Evolutionary conservation across 1,140 invertebrate genomes (phyloP).

Genomic region (Sitobion miscanthi): DNA sequence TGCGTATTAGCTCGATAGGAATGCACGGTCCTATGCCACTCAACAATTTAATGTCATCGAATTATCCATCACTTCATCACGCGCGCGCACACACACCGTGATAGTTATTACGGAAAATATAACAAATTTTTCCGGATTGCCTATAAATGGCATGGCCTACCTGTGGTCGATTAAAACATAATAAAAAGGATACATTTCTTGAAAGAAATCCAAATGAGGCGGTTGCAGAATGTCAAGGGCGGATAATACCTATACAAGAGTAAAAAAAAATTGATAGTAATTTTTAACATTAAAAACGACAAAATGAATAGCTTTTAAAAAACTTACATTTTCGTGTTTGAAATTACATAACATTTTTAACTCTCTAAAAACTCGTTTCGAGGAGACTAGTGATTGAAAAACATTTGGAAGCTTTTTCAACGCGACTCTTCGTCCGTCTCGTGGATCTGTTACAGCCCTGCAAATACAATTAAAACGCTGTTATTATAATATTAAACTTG

Average conservation of each 20-base stretch:
- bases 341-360: slow-evolving; percentile 99
- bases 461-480: slow-evolving; percentile 63
- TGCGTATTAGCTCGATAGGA: slow-evolving; percentile 50
- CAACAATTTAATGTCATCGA: slow-evolving; percentile 27
- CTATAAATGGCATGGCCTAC: neutral
- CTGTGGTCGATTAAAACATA: neutral
- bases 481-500: neutral
- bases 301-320: neutral
- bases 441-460: slow-evolving; percentile 99
- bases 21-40: slow-evolving; percentile 45
- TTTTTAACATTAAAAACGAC: neutral
- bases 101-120: neutral
- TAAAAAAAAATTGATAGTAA: slow-evolving; percentile 59
- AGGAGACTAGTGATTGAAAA: slow-evolving; percentile 98
- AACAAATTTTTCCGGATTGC: slow-evolving; percentile 36
- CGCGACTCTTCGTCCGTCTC: slow-evolving; percentile 95
- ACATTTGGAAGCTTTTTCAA: slow-evolving; percentile 99
- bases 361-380: slow-evolving; percentile 97
- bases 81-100: neutral
- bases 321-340: slow-evolving; percentile 98
- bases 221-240: slow-evolving; percentile 95
- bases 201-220: slow-evolving; percentile 96
- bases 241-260: slow-evolving; percentile 82
- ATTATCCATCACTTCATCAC: slow-evolving; percentile 21
- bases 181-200: slow-evolving; percentile 97